Conservation (phyloP, 2,888 invertebrate genomes). For the Oxytorus armatus region DNA sequence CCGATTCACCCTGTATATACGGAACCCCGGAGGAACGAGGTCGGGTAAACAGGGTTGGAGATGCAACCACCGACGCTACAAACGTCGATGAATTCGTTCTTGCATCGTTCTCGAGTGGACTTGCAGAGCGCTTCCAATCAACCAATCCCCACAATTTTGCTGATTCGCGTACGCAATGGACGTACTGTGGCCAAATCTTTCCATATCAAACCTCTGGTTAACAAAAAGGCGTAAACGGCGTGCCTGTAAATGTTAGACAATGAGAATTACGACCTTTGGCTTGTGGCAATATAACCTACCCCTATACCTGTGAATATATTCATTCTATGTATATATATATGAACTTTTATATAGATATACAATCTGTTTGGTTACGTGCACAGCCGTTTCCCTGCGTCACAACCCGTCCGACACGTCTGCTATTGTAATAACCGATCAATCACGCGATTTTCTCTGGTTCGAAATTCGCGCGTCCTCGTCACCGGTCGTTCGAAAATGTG, state of each 20-base stretch:
- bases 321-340: too few species aligned
- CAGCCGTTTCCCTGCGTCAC: not conserved
- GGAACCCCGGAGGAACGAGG: not conserved
- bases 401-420: constrained; percentile 3
- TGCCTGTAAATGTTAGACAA: not conserved
- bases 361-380: not conserved
- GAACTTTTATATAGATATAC: not conserved
- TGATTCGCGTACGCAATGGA: constrained; percentile 36
- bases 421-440: constrained; percentile 46
- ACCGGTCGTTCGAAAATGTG: not conserved
- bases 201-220: not conserved
- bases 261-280: not conserved
- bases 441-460: constrained; percentile 33
- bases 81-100: constrained; percentile 3
- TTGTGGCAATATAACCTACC: too few species aligned
- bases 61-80: not conserved
- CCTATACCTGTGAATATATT: not conserved
- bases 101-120: constrained; percentile 28
- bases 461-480: not conserved
- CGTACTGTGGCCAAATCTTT: constrained; percentile 10
- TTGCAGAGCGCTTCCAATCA: constrained; percentile 49
- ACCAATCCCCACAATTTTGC: constrained; percentile 43
- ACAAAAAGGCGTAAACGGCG: not conserved
- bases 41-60: not conserved
- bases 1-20: too few species aligned